Base-by-base conservation (phyloP, 2,888 invertebrate species). In the Ommatoiulus sabulosus region DNA sequence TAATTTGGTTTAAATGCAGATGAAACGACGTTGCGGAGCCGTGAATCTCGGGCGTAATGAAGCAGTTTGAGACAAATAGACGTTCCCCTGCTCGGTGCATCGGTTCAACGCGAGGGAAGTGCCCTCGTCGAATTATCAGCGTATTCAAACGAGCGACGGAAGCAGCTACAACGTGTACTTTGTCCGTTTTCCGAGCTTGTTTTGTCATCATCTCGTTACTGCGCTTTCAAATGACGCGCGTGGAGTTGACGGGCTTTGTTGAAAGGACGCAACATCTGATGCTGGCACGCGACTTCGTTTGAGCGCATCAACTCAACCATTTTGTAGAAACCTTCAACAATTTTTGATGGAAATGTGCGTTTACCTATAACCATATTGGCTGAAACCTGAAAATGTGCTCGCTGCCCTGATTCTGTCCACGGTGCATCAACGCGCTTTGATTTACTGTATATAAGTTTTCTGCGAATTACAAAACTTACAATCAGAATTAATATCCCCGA, bases 1-100 rank as follows among this genome's bases (percentile, higher is more conserved):
- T 72, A 72, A 72, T 72, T 72, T 72, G 72, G 20, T 72, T 72
- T 72, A 72, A 72, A 72, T 72, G 72, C 24, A 72, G 20, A n/a
- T 72, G 63, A 20, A 72, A n/a, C 20, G 1, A 5, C 72, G 20
- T 20, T 7, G 72, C 20, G 24, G 3, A 72, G 24, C 72, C 20
- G 24, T 72, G 72, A n/a, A 72, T 72, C 72, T 72, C 20, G 8
- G 72, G 72, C 7, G 20, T 72, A 72, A 72, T 72, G 72, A 72
- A 72, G 72, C 20, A 72, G 24, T 72, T 72, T 20, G 5, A 72
- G 72, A 20, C 72, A 72, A 72, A 72, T 72, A 63, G 20, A 24
- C 20, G 72, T 48, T 48, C 8, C 5, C n/a, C 6, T 17, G 63
- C 63, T 52, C 12, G 20, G 7, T 20, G 72, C 72, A 7, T 7